These are phyloP conservation scores for Antechinus flavipes DNA, from an alignment of 2,113 vertebrate genomes.

Conservation along the genomic window DNA sequence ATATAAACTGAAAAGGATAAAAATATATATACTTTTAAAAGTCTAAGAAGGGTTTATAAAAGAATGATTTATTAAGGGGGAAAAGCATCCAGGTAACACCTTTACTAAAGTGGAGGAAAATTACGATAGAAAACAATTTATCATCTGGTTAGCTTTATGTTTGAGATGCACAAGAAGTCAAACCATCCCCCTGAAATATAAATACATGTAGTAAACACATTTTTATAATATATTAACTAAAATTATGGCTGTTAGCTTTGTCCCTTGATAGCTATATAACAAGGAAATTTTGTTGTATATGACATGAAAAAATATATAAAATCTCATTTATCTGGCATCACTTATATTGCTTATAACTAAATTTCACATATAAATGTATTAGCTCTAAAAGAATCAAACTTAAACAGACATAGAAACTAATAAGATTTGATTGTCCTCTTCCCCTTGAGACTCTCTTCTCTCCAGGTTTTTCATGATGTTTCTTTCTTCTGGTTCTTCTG, in stretches of 20 bases:
- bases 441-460: not conserved
- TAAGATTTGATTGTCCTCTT: not conserved
- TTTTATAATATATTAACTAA: not conserved
- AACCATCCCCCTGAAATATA: not conserved
- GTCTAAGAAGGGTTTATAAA: constrained; percentile 26
- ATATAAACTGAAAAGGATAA: constrained; percentile 36
- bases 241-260: not conserved
- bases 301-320: not conserved
- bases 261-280: not conserved
- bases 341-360: not conserved
- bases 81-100: not conserved
- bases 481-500: not conserved
- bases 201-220: not conserved
- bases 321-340: not conserved
- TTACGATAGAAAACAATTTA: constrained; percentile 32
- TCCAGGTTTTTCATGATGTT: not conserved
- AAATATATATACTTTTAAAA: not conserved
- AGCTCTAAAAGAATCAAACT: not conserved
- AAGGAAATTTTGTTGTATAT: constrained; percentile 8
- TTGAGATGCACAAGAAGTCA: not conserved
- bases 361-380: not conserved
- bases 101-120: not conserved
- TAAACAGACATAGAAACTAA: not conserved
- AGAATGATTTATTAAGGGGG: not conserved
- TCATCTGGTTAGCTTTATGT: not conserved